Evolutionary conservation across 2,113 vertebrate species (phyloP), one percentile per base, ranked within the genome.

Genomic region (Rhodinocichla rosea): DNA sequence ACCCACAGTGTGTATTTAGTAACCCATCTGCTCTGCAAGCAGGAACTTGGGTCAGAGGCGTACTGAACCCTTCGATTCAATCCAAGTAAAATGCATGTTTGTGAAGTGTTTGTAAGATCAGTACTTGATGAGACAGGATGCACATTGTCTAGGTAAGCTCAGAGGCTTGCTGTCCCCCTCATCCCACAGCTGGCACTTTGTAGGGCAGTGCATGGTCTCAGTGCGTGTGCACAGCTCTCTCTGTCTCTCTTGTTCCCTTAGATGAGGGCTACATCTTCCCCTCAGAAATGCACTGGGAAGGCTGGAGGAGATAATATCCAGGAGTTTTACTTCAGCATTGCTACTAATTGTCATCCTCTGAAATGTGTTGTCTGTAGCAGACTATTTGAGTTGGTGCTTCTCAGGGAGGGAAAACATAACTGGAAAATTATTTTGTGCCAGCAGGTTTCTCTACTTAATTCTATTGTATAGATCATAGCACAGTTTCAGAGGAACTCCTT

Each of bases 1-100:
- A 20, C 52, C 50, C 62, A n/a, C 30, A 53, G 79, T 8, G 37
- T 2, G 2, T 37, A 70, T 92, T 93, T 88, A 92, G 75, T 60
- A 76, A 83, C 47, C 74, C 90, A 78, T 87, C 68, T 94, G 86
- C 86, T 88, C 88, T 68, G 39, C 64, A 53, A 53, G 82, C 37
- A 60, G 16, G 30, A 56, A 22, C 88, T 55, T 26, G 5, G 88
- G 76, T 84, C 88, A 94, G 76, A 47, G 40, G 63, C 4, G 0
- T 19, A 35, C 26, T 9, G 50, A 90, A 24, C 16, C 40, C 39
- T 86, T 63, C 2, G 5, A 40, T 45, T 74, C 64, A 64, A 12
- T 18, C 37, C 83, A 65, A 62, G 22, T 13, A 30, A 80, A 7
- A 24, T 1, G 32, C 3, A 39, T 0, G 1, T 24, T 55, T 59